Percentiles rank a stretch among this genome's conserved stretches.
phyloP scores from a whole-genome alignment of 2,797 vertebrate species.

The Macroramphosus scolopax region DNA sequence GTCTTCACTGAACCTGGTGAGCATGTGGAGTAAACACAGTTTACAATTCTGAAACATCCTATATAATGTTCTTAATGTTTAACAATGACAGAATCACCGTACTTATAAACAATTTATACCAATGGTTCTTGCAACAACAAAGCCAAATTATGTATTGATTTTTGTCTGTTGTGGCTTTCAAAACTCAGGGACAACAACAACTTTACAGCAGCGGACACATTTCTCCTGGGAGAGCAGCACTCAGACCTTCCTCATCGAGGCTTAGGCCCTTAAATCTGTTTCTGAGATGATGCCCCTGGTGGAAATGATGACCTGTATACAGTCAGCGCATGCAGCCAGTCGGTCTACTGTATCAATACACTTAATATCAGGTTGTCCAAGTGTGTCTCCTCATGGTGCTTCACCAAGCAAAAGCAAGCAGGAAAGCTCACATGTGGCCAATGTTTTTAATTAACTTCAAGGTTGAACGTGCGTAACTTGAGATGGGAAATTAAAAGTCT shows the following conservation, averaged over 20 bases:
- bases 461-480: constrained; percentile 80
- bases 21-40: too few relatives aligned
- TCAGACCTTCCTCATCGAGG: constrained; percentile 21
- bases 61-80: background rate
- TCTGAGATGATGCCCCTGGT: constrained; percentile 33
- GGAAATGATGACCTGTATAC: constrained; percentile 54
- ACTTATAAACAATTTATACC: constrained; percentile 21
- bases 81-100: background rate
- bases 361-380: constrained; percentile 22
- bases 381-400: constrained; percentile 12
- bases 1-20: too few relatives aligned
- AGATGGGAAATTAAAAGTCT: constrained; percentile 81
- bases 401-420: constrained; percentile 25
- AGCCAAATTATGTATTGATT: constrained; percentile 66
- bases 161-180: constrained; percentile 40
- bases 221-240: constrained; percentile 45
- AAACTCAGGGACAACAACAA: constrained; percentile 43
- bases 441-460: constrained; percentile 81
- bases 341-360: constrained; percentile 20
- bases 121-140: constrained; percentile 38
- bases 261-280: constrained; percentile 49
- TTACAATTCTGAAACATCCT: background rate
- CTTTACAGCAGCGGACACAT: constrained; percentile 51
- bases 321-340: constrained; percentile 28
- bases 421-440: constrained; percentile 50